Evolutionary conservation across 1,140 invertebrate species (phyloP), one percentile per base, ranked within the genome.

Genomic region (Probaryconus sp.): DNA sequence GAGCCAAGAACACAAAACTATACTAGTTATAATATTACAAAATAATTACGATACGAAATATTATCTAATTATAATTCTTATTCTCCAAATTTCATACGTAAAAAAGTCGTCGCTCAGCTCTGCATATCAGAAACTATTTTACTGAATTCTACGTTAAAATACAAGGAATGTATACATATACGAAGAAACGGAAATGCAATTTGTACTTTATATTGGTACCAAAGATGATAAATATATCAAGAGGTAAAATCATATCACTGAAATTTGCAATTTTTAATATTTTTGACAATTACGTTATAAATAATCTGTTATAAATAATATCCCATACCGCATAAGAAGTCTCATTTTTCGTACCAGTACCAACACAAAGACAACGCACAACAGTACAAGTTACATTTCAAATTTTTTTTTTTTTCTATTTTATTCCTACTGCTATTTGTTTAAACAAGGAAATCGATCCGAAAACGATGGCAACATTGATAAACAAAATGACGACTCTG

Each of bases 321-420:
- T n/a, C n/a, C n/a, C 20, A 40, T 45, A 51, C 50, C 42, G 33
- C 26, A 14, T 35, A 4, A 5, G 17, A 50, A 50, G 20, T 42
- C 28, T 55, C 24, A 9, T 2, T 55, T 51, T 43, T 37, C 43
- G 48, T 11, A 45, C n/a, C 14, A 14, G 47, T 47, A 61, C 38
- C 51, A 33, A 50, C 63, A 42, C 38, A 48, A 61, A 67, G 33
- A 2, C 50, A 50, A 50, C 53, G 67, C 73, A 47, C 7, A 38
- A 45, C 65, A n/a, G 53, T 67, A 70, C 73, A 67, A 70, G 65
- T 43, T 43, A 60, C 55, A 67, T 67, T 70, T 70, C 65, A 5
- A n/a, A 64, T 74, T 58, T 74, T 53, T 53, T 69, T 65, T 47
- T 10, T 35, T 63, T 60, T 7, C 40, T 47, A 42, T 21, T 10